Percentiles rank a stretch among this genome's conserved stretches.
These are phyloP conservation scores for Apocrypta bakeri DNA, from an alignment of 1,140 invertebrate genomes.

Conservation along the genomic window DNA sequence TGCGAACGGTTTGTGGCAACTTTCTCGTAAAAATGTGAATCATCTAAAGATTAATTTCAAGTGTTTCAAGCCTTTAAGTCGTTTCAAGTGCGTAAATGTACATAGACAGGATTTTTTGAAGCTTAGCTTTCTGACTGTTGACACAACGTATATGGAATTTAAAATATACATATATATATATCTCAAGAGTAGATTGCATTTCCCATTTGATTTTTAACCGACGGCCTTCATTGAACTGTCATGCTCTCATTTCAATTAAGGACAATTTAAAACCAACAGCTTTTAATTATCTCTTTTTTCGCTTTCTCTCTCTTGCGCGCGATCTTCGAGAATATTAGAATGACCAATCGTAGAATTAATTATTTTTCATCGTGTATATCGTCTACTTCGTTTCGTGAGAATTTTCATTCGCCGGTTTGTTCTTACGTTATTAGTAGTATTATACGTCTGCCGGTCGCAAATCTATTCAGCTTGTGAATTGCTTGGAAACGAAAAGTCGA, in stretches of 20 bases:
- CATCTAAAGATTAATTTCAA: no score
- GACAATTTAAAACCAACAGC: conserved; percentile 34
- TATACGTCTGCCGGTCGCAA: neutral
- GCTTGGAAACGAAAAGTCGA: neutral
- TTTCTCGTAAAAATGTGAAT: no score
- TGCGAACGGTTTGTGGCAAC: no score
- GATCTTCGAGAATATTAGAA: neutral
- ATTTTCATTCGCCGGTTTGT: neutral
- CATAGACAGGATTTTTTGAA: no score
- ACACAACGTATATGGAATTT: no score
- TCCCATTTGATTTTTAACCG: neutral
- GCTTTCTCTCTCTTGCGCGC: neutral
- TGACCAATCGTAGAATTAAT: conserved; percentile 13
- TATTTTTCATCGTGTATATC: neutral
- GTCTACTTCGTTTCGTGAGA: neutral
- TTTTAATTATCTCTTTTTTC: conserved; percentile 27
- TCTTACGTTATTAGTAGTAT: no score
- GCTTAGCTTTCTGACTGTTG: no score
- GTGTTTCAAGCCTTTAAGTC: no score
- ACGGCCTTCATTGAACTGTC: conserved; percentile 16
- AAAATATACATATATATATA: no score
- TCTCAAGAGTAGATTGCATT: neutral
- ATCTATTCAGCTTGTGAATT: neutral
- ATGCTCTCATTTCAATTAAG: conserved; percentile 41
- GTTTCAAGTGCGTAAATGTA: no score